Evolutionary conservation across 1,140 invertebrate species (phyloP).

Genomic region (Theocolax elegans): DNA sequence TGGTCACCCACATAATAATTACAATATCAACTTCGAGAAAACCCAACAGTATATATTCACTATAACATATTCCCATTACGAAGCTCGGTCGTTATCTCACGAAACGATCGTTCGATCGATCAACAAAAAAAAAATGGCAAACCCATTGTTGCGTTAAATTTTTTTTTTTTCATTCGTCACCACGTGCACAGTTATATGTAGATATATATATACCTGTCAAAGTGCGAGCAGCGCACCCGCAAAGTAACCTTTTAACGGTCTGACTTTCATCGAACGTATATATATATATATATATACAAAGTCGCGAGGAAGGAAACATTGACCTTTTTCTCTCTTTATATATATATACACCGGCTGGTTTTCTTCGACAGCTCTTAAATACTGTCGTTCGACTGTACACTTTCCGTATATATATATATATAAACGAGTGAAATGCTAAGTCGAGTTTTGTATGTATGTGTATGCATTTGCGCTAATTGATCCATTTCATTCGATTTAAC

Average conservation of each 20-base stretch:
- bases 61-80: neutral
- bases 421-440: no score
- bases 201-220: slow-evolving; percentile 4
- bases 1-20: no score
- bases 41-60: no score
- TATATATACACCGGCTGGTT: neutral
- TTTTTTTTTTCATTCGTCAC: neutral
- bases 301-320: slow-evolving; percentile 14
- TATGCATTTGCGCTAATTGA: no score
- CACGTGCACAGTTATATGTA: neutral
- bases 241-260: slow-evolving; percentile 12
- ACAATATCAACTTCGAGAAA: no score
- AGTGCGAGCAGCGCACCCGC: neutral
- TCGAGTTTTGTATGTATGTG: no score
- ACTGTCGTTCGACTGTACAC: no score
- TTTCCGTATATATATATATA: no score
- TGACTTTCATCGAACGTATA: slow-evolving; percentile 26
- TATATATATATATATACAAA: no score
- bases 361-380: no score
- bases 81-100: neutral
- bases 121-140: neutral
- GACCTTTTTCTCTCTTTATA: neutral
- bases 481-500: no score
- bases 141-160: neutral
- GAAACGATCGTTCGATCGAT: slow-evolving; percentile 1